Evolutionary conservation across 2,888 invertebrate species (phyloP), one percentile per base, ranked within the genome.

Genomic region (Drosophila siamana): DNA sequence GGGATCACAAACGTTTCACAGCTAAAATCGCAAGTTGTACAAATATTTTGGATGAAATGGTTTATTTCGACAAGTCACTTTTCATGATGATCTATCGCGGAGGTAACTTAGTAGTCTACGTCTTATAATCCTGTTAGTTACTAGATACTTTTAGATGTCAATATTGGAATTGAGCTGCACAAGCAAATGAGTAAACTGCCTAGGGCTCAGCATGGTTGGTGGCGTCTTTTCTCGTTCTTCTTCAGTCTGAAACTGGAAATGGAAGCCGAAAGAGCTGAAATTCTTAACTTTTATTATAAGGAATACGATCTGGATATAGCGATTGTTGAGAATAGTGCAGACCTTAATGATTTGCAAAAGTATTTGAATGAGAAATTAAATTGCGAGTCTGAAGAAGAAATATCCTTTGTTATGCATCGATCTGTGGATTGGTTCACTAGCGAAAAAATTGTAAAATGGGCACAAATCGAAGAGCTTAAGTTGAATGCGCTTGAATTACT

Each of bases 211-310:
- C 81, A 81, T 52, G 75, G 78, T 11, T 89, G 83, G 81, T 66
- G 87, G 52, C 73, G 74, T 38, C 72, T 80, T 7, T 66, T 77
- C 44, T 51, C 68, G 0, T 67, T 80, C 22, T 83, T 83, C n/a
- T 64, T 64, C 19, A 41, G 54, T 13, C 8, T 64, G 9, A 67
- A 74, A 24, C 60, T 71, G 2, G 72, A 80, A 52, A 57, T 55
- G 1, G 13, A 43, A 3, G 38, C 9, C 28, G 52, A 44, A 28
- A 15, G 30, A 47, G 64, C 46, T 52, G 47, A 26, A 6, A 74
- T 59, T 6, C 28, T 48, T 1, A 68, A 54, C 43, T 79, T 63
- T 62, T 77, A 61, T 30, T 41, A 22, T 0, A 28, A 15, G 4
- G 51, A 68, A 19, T 80, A 74, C 26, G 54, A 67, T 22, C 43